A percentile compares a stretch with the other conserved stretches of the same genome.
Conservation (phyloP, 2,888 invertebrate species). For the Meliscaeva auricollis region DNA sequence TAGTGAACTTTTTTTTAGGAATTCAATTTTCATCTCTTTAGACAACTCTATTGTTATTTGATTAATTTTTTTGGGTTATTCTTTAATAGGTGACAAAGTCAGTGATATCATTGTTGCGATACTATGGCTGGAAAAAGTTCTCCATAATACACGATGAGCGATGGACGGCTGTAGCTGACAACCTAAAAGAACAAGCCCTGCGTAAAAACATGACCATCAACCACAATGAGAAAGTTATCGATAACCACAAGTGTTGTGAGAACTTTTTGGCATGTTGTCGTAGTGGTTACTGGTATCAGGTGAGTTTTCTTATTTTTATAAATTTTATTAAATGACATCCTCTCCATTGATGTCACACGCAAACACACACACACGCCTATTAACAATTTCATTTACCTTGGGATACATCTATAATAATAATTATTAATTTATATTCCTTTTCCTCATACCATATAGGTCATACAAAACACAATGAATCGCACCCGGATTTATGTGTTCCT, state of each 20-base stretch:
- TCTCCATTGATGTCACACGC: constrained; percentile 3
- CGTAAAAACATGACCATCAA: constrained; percentile 93
- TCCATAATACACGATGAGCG: constrained; percentile 93
- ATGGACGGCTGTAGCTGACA: constrained; percentile 93
- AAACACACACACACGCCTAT: not conserved
- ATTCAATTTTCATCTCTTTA: not conserved
- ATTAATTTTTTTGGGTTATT: not conserved
- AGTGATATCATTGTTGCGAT: constrained; percentile 94
- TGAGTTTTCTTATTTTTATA: constrained; percentile 80
- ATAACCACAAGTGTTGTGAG: constrained; percentile 91
- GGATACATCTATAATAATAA: not conserved
- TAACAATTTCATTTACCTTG: not conserved
- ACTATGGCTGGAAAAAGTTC: constrained; percentile 97
- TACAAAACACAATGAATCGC: constrained; percentile 92
- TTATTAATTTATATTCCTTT: not conserved
- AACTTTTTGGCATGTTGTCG: constrained; percentile 91
- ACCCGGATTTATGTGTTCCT: constrained; percentile 97
- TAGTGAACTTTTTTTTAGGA: not conserved
- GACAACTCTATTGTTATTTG: not conserved
- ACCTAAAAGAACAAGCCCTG: constrained; percentile 90
- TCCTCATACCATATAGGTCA: constrained; percentile 78
- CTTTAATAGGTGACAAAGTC: constrained; percentile 93
- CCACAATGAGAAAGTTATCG: constrained; percentile 89
- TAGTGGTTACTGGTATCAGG: constrained; percentile 92
- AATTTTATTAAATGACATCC: no score